Base-by-base conservation (phyloP, 2,888 invertebrate species). In the Polydrusus pterygomalis region DNA sequence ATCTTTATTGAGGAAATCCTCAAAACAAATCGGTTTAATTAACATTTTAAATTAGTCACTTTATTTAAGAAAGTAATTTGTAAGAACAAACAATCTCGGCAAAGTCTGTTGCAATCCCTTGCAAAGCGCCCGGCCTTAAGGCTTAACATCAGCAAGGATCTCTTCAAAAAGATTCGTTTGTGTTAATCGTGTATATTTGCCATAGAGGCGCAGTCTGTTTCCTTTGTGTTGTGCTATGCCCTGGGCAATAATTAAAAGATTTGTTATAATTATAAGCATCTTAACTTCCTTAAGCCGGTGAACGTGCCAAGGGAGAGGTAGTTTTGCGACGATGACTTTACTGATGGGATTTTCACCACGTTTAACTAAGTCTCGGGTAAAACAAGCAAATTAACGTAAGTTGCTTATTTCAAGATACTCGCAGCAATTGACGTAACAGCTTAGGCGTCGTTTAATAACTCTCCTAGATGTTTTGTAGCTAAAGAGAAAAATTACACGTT, bases 181-280 rank as follows among this genome's bases (percentile, higher is more conserved):
- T 72, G 73, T 70, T 75, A 75, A 72, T 71, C 75, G 68, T 75
- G 68, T 71, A 75, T 75, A 75, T 71, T 75, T 72, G 64, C 71
- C 51, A 67, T 67, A 60, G 62, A 71, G 65, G 67, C 68, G 54
- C 68, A 68, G 73, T 25, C 72, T 73, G 64, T 74, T 73, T 70
- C 70, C 77, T 77, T 77, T 77, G 77, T 77, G 51, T 77, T 73
- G 60, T 63, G 69, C 63, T 64, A 58, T 34, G 81, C 84, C 79
- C 67, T 43, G 30, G 81, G 84, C 83, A 80, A 83, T 84, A 84
- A 84, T 84, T 84, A 84, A 83, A 73, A 84, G 83, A 82, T 84
- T 84, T 80, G 81, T 78, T 82, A 84, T 83, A 83, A 84, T 84
- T 83, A 82, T 80, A 79, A 81, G 78, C 81, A 80, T 80, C 80